Percentiles rank a stretch among this genome's conserved stretches.
These are phyloP conservation scores for Spheniscus humboldti DNA, from an alignment of 2,797 vertebrate genomes.

Conservation along the genomic window DNA sequence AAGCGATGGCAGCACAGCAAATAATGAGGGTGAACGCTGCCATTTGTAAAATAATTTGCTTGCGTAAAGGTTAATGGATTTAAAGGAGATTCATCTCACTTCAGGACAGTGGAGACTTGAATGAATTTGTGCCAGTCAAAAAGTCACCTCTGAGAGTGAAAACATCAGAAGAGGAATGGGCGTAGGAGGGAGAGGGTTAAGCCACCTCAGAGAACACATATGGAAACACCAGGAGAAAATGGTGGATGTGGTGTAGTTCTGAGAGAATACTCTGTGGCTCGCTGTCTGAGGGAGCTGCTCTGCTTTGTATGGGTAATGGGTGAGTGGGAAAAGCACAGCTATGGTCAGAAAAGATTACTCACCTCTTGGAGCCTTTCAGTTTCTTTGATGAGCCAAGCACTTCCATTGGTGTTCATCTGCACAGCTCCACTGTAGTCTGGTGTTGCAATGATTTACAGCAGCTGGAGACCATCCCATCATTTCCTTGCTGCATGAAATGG, in stretches of 20 bases:
- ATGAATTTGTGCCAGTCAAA: not conserved
- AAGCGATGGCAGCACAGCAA: not conserved
- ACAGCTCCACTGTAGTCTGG: not conserved
- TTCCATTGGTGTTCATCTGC: not conserved
- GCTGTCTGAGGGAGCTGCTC: not conserved
- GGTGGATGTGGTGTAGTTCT: not conserved
- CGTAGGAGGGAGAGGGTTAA: not conserved
- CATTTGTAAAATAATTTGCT: not conserved
- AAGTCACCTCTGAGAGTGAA: not conserved
- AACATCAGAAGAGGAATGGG: not conserved
- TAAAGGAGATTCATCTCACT: not conserved
- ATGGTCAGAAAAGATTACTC: not conserved
- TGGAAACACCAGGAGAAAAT: not conserved
- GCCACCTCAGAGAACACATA: not conserved
- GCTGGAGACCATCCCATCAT: not conserved
- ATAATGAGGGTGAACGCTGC: not conserved
- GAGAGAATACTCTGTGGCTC: not conserved
- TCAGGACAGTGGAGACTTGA: not conserved
- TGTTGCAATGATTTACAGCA: not conserved
- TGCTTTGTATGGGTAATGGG: not conserved
- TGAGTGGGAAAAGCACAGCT: not conserved
- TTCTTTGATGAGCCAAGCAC: not conserved
- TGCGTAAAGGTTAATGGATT: not conserved
- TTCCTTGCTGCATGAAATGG: not conserved
- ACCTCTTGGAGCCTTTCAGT: not conserved